These are phyloP conservation scores for Dendroctonus valens DNA, from an alignment of 1,140 invertebrate genomes.

Conservation along the genomic window DNA sequence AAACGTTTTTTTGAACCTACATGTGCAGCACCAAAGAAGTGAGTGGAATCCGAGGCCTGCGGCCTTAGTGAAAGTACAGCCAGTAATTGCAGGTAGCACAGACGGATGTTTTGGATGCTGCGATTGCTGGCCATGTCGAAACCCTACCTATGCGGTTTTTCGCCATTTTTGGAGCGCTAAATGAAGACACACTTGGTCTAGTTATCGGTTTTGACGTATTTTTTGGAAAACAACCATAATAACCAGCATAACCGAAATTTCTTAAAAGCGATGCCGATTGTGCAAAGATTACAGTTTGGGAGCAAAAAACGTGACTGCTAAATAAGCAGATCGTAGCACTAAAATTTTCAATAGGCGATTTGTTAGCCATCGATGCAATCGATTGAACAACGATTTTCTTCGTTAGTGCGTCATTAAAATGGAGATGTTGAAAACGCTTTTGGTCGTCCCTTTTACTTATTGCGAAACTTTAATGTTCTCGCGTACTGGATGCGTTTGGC, in stretches of 20 bases:
- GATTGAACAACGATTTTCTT: background rate
- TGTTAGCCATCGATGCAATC: background rate
- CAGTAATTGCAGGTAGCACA: background rate
- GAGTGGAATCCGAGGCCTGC: conserved; percentile 5
- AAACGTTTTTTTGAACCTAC: conserved; percentile 9
- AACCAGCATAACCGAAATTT: too few species aligned
- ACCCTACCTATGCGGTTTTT: background rate
- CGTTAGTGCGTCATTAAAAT: background rate
- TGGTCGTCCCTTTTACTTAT: background rate
- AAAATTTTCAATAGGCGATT: background rate
- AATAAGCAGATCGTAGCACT: background rate
- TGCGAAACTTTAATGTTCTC: background rate
- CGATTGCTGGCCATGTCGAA: background rate
- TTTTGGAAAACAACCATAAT: background rate
- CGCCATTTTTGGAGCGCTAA: background rate
- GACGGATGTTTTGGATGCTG: background rate
- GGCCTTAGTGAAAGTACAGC: conserved; percentile 7
- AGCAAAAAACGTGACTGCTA: background rate
- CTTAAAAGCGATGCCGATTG: too few species aligned
- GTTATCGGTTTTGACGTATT: background rate
- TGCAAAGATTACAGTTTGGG: too few species aligned
- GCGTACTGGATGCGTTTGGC: background rate
- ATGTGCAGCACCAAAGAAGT: conserved; percentile 14
- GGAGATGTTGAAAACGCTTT: background rate
- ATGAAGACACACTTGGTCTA: background rate